phyloP scores from a whole-genome alignment of 92 coral and sea anemone genomes.

The Heteractis magnifica region DNA sequence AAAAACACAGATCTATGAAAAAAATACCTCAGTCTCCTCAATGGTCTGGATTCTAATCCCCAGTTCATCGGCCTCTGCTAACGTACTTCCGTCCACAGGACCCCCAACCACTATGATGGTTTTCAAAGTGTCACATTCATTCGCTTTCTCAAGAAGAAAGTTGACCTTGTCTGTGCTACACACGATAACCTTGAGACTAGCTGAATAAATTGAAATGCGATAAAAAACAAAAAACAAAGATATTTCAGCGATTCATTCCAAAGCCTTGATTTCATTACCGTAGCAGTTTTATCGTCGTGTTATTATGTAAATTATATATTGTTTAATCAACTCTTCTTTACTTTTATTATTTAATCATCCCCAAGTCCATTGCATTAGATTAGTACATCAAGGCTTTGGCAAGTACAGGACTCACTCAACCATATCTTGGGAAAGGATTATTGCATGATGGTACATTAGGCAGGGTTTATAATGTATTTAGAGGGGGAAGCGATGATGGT shows the following conservation, averaged over 20 bases:
- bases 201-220: conserved; percentile 23
- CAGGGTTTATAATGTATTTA: too few species aligned
- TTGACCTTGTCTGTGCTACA: conserved; percentile 57
- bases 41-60: conserved; percentile 51
- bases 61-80: conserved; percentile 38
- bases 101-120: conserved; percentile 58
- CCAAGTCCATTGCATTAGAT: too few species aligned
- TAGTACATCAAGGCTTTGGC: too few species aligned
- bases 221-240: background rate
- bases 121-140: conserved; percentile 51
- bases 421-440: too few species aligned
- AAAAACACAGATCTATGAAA: background rate
- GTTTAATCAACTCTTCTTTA: background rate
- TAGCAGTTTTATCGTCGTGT: too few species aligned
- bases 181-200: conserved; percentile 52
- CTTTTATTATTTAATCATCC: too few species aligned
- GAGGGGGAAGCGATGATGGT: too few species aligned
- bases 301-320: too few species aligned
- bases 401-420: too few species aligned
- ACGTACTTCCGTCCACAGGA: conserved; percentile 39
- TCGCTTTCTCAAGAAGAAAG: conserved; percentile 53
- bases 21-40: conserved; percentile 62
- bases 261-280: too few species aligned
- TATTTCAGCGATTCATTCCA: background rate
- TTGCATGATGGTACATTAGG: too few species aligned